Percentiles rank a stretch among this genome's conserved stretches.
These are phyloP conservation scores for Keiferia lycopersicella DNA, from an alignment of 2,888 invertebrate genomes.

Conservation along the genomic window DNA sequence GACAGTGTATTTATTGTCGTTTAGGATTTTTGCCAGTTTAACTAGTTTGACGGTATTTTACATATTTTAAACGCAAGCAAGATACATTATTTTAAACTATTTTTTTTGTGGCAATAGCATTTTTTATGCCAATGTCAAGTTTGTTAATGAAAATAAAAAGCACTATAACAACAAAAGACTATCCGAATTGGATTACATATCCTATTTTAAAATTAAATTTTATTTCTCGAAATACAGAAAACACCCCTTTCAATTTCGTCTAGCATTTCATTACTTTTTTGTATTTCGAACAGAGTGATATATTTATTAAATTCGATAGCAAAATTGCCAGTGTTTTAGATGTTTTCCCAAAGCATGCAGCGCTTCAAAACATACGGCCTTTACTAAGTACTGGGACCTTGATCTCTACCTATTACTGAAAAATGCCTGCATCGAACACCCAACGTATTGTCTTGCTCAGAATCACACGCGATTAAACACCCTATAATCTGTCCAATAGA, in stretches of 20 bases:
- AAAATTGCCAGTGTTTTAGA: not conserved
- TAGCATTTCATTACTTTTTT: too few species aligned
- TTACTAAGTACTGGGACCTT: slow-evolving; percentile 49
- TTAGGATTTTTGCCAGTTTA: not conserved
- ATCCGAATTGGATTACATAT: too few species aligned
- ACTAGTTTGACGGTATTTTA: not conserved
- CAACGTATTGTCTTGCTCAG: slow-evolving; percentile 70
- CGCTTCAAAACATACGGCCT: slow-evolving; percentile 27
- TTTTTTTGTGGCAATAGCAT: too few species aligned
- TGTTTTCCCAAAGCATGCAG: slow-evolving; percentile 6
- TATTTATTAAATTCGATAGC: not conserved
- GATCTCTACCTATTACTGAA: slow-evolving; percentile 79
- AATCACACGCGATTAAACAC: slow-evolving; percentile 18
- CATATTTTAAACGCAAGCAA: not conserved
- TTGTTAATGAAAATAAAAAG: too few species aligned
- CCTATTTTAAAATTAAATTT: too few species aligned
- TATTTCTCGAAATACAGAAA: too few species aligned
- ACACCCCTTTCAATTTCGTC: too few species aligned
- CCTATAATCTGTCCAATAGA: slow-evolving; percentile 32
- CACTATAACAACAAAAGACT: too few species aligned
- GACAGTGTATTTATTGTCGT: slow-evolving; percentile 3
- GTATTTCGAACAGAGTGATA: not conserved
- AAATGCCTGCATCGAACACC: slow-evolving; percentile 74
- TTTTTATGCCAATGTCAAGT: too few species aligned
- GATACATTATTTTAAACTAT: not conserved